These are phyloP conservation scores for Podiceps cristatus DNA, from an alignment of 2,113 vertebrate species.

Conservation along the genomic window DNA sequence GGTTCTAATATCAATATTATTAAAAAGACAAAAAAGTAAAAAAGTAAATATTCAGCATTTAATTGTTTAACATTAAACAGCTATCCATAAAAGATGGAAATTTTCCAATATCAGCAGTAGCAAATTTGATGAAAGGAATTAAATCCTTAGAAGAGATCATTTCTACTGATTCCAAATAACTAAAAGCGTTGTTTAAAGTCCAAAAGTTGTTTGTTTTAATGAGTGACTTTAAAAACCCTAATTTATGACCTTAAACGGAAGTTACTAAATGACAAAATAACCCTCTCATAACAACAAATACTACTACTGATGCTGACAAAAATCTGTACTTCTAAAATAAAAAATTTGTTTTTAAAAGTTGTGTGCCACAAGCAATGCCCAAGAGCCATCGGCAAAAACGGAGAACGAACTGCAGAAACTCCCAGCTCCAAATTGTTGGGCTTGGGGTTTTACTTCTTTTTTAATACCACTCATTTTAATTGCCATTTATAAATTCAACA, in stretches of 20 bases:
- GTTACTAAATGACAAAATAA: not conserved
- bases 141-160: not conserved
- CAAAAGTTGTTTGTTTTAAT: not conserved
- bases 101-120: not conserved
- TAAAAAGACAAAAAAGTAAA: not conserved
- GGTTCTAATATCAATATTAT: not conserved
- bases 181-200: not conserved
- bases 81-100: not conserved
- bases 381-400: not conserved
- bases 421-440: not conserved
- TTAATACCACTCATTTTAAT: not conserved
- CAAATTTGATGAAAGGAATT: not conserved
- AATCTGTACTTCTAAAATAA: not conserved
- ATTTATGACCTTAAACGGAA: slow-evolving; percentile 1
- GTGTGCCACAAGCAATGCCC: not conserved
- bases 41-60: not conserved
- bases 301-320: not conserved
- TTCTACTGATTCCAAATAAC: not conserved
- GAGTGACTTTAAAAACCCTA: not conserved
- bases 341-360: not conserved
- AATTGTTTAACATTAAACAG: not conserved
- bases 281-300: not conserved
- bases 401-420: not conserved
- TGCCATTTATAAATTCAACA: not conserved
- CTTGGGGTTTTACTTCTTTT: not conserved